A percentile compares a stretch with the other conserved stretches of the same genome.
Conservation (phyloP, 2,113 vertebrate genomes). For the Talpa occidentalis region DNA sequence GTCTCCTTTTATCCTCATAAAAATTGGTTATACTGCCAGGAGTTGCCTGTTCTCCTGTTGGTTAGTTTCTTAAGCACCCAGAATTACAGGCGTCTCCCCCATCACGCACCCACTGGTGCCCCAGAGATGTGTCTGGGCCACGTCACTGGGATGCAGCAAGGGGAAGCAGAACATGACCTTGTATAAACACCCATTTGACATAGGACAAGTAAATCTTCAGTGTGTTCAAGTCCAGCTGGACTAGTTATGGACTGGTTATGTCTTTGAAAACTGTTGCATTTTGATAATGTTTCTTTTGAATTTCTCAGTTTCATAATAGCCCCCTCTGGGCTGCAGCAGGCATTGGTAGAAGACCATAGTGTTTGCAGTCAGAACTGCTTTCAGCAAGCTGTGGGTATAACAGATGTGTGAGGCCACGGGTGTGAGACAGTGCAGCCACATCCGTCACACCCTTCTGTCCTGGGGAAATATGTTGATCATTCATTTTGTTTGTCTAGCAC, state of each 20-base stretch:
- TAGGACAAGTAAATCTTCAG: neutral
- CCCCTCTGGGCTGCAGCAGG: neutral
- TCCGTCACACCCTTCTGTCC: accelerated
- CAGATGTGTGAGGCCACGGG: accelerated
- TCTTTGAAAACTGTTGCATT: neutral
- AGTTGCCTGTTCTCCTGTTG: neutral
- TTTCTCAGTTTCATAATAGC: accelerated
- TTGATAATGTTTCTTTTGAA: neutral
- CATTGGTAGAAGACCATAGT: accelerated
- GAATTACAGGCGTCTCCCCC: neutral
- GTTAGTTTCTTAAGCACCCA: neutral
- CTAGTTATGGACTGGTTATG: neutral
- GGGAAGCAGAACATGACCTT: neutral
- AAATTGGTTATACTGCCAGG: neutral
- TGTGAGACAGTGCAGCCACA: accelerated
- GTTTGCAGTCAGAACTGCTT: neutral
- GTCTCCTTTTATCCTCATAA: neutral
- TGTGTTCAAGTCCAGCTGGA: neutral
- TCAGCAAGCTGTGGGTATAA: accelerated
- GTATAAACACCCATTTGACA: neutral
- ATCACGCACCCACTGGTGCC: neutral
- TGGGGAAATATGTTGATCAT: neutral
- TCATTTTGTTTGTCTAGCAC: neutral
- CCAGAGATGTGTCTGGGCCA: neutral
- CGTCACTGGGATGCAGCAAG: neutral